Evolutionary conservation across 2,888 invertebrate species (phyloP), one percentile per base, ranked within the genome.

Genomic region (Acrobasis consociella): DNA sequence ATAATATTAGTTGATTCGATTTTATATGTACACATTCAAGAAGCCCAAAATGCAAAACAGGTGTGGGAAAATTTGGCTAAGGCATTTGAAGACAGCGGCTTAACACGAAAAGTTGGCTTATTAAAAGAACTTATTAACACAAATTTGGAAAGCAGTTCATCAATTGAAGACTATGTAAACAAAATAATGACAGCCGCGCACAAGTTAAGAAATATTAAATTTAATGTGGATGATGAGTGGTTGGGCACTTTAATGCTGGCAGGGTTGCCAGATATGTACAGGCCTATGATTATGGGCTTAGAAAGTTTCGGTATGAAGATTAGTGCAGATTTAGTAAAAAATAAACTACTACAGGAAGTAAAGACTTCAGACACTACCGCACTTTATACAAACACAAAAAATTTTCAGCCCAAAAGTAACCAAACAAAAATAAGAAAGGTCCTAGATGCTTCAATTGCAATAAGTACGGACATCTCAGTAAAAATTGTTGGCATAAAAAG

Each of bases 191-290:
- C 39, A 39, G 39, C 39, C 39, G 39, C 39, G 39, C 39, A 67
- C 37, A 69, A 67, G 16, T 59, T 66, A 51, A 63, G 66, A 52
- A 67, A 66, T 62, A 68, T 68, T 39, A 55, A 56, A 9, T 68
- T 68, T 15, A 17, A 63, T 61, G 65, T 68, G 0, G 63, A 69
- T 15, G 69, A 69, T 62, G 66, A 68, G 58, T 66, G 68, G 65
- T 60, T 68, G 38, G 66, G 67, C 16, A 69, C 67, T 46, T 53
- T 69, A 55, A 65, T 70, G 65, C 60, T 69, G 53, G 68, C 68
- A n/a, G 67, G 67, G 0, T 11, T 69, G 52, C 68, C 67, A 42
- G 68, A 69, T 42, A 63, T 50, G 9, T 64, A 65, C 49, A 50
- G 7, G 16, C 50, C 50, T 16, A 64, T 64, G 39, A 56, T 56